Evolutionary conservation across 2,888 invertebrate species (phyloP), one percentile per base, ranked within the genome.

Genomic region (Melipona beecheii): DNA sequence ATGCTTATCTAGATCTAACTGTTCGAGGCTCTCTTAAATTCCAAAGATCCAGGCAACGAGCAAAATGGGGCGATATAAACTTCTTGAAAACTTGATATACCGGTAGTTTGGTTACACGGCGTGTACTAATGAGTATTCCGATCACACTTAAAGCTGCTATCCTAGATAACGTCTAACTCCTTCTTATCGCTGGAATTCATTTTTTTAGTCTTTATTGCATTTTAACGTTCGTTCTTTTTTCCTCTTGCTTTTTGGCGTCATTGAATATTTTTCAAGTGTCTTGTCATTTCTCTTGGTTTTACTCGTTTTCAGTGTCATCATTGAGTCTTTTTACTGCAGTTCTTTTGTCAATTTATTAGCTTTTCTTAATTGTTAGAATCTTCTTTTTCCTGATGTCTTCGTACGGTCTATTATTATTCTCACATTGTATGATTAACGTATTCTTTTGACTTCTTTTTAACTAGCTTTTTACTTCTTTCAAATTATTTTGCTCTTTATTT

Each of bases 61-160:
- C 2, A 62, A 62, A 62, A 11, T 17, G 50, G 15, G 13, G 60
- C 24, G 24, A 69, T 52, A 54, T 36, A 52, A 49, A 60, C 58
- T 75, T 36, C 70, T 70, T 4, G 52, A 52, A 36, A 70, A 68
- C 54, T 64, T 24, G 75, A 64, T 64, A 27, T 52, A 68, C 78
- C 66, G 52, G 69, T 70, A 76, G n/a, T n/a, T 60, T 24, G n/a
- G 6, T 4, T 71, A 21, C 58, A 43, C 6, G 54, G 49, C 21
- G 19, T 27, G 60, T 60, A 60, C 56, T 58, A 58, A 58, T 58
- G 56, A 58, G 56, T 58, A 60, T 27, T 60, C 31, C 19, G 27
- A 60, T 60, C 31, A 60, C 31, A 60, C 31, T 4, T 19, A 3
- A 60, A 60, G 24, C 11, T 19, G 60, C 19, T 60, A 60, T 60